Base-by-base conservation (phyloP, 2,797 vertebrate species). In the Streptopelia turtur region DNA sequence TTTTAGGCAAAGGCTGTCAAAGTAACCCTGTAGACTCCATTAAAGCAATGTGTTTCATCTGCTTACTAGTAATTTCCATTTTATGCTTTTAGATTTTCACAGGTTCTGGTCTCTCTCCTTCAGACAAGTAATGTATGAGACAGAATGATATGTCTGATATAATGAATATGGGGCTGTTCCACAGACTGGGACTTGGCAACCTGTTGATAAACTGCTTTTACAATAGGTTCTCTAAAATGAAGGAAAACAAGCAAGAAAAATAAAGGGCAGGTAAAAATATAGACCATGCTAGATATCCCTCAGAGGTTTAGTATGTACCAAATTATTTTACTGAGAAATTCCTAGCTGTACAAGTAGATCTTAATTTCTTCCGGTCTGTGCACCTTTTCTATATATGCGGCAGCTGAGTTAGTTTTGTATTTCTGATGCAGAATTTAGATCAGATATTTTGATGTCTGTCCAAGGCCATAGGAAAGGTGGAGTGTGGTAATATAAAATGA, bases 1-100 rank as follows among this genome's bases (percentile, higher is more conserved):
- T 91, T 94, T 95, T 90, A 90, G 55, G 47, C 49, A 91, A 95
- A 91, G 21, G 35, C 70, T 96, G 85, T 86, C 93, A 90, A 65
- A 82, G 35, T 82, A 84, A 93, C 83, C 47, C 14, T 14, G 6
- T 14, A 82, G 82, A 94, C 74, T 90, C 66, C n/a, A 84, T 90
- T 87, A 94, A 94, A 87, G 49, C 60, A 70, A 31, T 31, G 25
- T 59, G 82, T 87, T 86, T 96, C 25, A 79, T 63, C 61, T 86
- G 39, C 53, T 94, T 89, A 79, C 53, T 3, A 2, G 66, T 91
- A 87, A 90, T 91, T 94, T 88, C 60, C 20, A 23, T 70, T 91
- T 94, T 84, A 66, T 57, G 39, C 24, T 81, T 82, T 84, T 75
- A n/a, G 16, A 84, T 83, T 94, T 91, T 72, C 13, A 21, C 88